These are phyloP conservation scores for Anthophora plumipes DNA, from an alignment of 2,888 invertebrate genomes.

Conservation along the genomic window DNA sequence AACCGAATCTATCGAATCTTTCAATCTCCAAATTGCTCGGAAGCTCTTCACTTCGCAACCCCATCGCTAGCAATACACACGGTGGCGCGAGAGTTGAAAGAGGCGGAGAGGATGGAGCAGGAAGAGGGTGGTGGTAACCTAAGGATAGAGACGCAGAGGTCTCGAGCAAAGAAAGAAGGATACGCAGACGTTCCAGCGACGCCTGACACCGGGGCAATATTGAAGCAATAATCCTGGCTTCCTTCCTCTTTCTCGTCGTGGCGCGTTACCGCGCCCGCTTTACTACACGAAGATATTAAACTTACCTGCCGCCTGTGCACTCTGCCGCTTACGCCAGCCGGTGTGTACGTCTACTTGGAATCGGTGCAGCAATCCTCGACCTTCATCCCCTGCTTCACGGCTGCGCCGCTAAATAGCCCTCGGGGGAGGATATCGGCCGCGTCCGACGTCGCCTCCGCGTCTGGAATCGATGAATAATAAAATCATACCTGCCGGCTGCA, in stretches of 20 bases:
- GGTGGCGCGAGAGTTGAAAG: background rate
- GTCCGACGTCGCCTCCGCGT: constrained; percentile 37
- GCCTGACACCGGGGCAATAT: constrained; percentile 81
- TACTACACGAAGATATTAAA: constrained; percentile 76
- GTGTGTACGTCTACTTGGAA: constrained; percentile 14
- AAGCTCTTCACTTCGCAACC: background rate
- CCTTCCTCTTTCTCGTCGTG: constrained; percentile 56
- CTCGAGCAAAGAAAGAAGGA: constrained; percentile 47
- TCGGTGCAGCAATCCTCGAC: constrained; percentile 28
- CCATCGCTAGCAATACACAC: background rate
- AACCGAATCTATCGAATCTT: background rate
- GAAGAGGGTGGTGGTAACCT: constrained; percentile 10
- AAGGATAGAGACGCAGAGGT: constrained; percentile 5
- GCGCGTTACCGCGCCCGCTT: constrained; percentile 57
- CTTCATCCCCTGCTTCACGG: constrained; percentile 28
- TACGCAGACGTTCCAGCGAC: constrained; percentile 76
- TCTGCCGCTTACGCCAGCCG: constrained; percentile 2
- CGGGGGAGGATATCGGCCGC: constrained; percentile 46
- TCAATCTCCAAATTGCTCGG: background rate
- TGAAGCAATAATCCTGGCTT: constrained; percentile 82
- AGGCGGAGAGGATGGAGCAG: background rate
- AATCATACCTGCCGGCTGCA: constrained; percentile 20
- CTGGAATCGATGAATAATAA: constrained; percentile 57
- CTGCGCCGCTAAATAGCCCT: constrained; percentile 52
- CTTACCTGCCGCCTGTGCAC: constrained; percentile 62